Conservation (phyloP, 1,140 invertebrate genomes). For the Thaumetopoea pityocampa region DNA sequence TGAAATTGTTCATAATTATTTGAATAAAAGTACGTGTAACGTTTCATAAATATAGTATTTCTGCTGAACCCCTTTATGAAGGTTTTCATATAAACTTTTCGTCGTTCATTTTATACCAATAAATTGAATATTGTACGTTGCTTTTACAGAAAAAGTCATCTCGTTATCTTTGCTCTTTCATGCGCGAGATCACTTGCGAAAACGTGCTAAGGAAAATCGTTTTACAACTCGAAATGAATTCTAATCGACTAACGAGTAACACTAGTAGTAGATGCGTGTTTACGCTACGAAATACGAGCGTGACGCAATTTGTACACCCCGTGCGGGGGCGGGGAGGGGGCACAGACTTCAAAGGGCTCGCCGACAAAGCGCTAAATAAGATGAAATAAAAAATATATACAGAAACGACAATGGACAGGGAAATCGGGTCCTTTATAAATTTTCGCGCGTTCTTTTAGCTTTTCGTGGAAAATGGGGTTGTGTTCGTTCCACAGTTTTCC, state of each 20-base stretch:
- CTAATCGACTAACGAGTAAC: constrained; percentile 27
- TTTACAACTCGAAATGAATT: constrained; percentile 7
- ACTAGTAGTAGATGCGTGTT: constrained; percentile 46
- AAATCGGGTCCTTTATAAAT: constrained; percentile 61
- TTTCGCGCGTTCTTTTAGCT: constrained; percentile 43
- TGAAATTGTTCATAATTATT: too few species aligned
- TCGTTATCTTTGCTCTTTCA: too few species aligned
- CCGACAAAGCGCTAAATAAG: constrained; percentile 73
- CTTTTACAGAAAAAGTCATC: too few species aligned
- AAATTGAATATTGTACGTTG: too few species aligned
- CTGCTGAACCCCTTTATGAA: too few species aligned
- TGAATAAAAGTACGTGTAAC: too few species aligned
- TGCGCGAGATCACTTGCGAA: too few species aligned
- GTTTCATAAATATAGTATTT: too few species aligned
- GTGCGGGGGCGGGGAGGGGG: constrained; percentile 23
- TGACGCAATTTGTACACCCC: constrained; percentile 69
- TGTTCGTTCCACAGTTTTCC: too few species aligned
- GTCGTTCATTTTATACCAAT: too few species aligned
- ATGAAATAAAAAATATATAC: constrained; percentile 61
- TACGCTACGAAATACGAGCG: constrained; percentile 55
- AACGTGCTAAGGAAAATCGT: too few species aligned
- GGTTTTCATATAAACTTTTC: too few species aligned
- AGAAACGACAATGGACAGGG: constrained; percentile 66
- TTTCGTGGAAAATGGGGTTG: constrained; percentile 37
- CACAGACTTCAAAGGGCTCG: constrained; percentile 63